These are phyloP conservation scores for Dinomys branickii DNA, from an alignment of 2,113 vertebrate genomes.

Conservation along the genomic window DNA sequence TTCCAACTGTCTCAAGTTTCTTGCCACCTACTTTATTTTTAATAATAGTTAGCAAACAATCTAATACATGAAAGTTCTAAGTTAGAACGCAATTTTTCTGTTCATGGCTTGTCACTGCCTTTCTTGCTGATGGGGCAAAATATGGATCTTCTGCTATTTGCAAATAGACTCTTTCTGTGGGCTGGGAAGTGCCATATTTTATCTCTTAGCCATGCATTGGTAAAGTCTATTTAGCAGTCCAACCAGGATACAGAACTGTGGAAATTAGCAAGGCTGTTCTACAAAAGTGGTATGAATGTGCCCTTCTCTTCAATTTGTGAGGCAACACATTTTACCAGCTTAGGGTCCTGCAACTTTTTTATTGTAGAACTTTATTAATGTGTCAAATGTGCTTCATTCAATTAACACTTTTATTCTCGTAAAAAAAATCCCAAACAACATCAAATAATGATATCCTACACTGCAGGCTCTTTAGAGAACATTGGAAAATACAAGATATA, in stretches of 20 bases:
- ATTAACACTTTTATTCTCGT: conserved; percentile 15
- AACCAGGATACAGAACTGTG: background rate
- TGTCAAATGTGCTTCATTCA: background rate
- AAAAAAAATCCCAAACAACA: conserved; percentile 29
- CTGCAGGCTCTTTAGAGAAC: background rate
- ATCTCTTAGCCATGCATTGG: background rate
- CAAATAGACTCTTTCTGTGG: background rate
- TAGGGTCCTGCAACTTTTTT: background rate
- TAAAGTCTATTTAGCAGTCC: background rate
- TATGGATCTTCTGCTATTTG: background rate
- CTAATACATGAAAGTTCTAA: conserved; percentile 30
- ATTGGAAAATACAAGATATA: background rate
- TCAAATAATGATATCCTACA: background rate
- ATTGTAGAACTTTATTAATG: background rate
- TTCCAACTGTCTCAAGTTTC: conserved; percentile 45
- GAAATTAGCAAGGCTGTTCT: background rate
- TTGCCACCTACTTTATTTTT: conserved; percentile 57
- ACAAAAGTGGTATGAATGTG: background rate
- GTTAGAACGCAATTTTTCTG: conserved; percentile 33
- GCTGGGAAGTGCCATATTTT: background rate
- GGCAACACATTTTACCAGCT: background rate
- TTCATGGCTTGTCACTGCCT: background rate
- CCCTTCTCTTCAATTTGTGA: background rate
- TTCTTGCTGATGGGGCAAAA: background rate
- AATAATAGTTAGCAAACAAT: conserved; percentile 50